These are phyloP conservation scores for Ecliptopera silaceata DNA, from an alignment of 2,888 invertebrate species.

Conservation along the genomic window DNA sequence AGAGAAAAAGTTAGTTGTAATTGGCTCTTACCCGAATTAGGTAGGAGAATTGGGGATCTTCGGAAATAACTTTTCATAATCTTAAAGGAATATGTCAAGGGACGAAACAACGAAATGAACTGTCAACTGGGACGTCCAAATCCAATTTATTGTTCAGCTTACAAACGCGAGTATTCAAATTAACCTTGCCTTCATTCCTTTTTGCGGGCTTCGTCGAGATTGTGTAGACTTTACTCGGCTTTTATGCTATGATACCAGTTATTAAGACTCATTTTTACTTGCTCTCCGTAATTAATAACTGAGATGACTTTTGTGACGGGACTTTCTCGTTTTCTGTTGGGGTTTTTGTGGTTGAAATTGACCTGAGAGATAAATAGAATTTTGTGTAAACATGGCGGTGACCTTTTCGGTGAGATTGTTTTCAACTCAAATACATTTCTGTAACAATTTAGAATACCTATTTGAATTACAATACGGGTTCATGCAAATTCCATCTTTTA, in stretches of 20 bases:
- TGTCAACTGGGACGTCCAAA: conserved; percentile 78
- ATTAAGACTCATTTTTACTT: conserved; percentile 65
- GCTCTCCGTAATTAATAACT: conserved; percentile 42
- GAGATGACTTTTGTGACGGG: conserved; percentile 42
- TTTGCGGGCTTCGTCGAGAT: conserved; percentile 60
- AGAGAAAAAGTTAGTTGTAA: conserved; percentile 56
- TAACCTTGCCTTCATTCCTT: conserved; percentile 67
- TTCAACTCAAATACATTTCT: conserved; percentile 2
- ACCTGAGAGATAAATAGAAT: conserved; percentile 28
- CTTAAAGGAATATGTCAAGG: conserved; percentile 73
- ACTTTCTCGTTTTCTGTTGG: conserved; percentile 41
- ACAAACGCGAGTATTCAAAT: conserved; percentile 75
- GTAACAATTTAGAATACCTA: background rate
- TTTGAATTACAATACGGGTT: background rate
- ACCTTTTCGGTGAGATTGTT: conserved; percentile 14
- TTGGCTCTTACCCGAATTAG: conserved; percentile 74
- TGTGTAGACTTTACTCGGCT: conserved; percentile 49
- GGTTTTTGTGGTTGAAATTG: conserved; percentile 37
- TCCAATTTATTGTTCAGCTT: conserved; percentile 75
- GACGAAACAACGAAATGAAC: conserved; percentile 77
- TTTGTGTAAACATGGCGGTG: conserved; percentile 19
- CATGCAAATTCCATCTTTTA: background rate
- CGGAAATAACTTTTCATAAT: conserved; percentile 75
- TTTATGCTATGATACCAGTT: conserved; percentile 59
- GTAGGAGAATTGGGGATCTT: conserved; percentile 44